Conservation (phyloP, 1,140 invertebrate genomes). For the Eriocheir sinensis region DNA sequence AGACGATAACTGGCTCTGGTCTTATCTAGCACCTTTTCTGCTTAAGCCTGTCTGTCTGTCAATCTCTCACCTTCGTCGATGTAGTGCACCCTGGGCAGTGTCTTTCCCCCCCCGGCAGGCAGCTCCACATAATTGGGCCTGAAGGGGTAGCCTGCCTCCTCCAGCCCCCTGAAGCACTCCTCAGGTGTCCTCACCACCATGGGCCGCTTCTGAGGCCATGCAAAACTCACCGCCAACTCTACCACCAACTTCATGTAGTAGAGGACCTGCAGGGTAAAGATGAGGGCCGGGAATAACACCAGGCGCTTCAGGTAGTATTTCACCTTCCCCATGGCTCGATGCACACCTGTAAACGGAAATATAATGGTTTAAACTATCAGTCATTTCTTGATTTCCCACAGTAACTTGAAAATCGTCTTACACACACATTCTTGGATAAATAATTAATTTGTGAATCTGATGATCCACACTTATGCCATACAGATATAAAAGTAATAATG, state of each 20-base stretch:
- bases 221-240: background rate
- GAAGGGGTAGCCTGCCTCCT: conserved; percentile 60
- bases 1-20: no score
- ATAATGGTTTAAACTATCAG: no score
- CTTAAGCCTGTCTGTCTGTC: no score
- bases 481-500: no score
- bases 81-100: conserved; percentile 74
- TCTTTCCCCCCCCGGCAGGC: conserved; percentile 69
- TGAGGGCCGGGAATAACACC: conserved; percentile 62
- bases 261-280: background rate
- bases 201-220: background rate
- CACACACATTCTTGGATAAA: no score
- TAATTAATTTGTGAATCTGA: no score
- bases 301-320: conserved; percentile 46
- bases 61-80: conserved; percentile 75
- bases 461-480: no score
- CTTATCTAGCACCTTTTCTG: no score
- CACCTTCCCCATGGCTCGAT: background rate
- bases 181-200: conserved; percentile 70
- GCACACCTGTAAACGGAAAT: no score
- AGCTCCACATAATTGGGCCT: conserved; percentile 68
- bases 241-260: background rate
- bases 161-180: conserved; percentile 57
- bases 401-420: no score
- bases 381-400: no score